Evolutionary conservation across 1,140 invertebrate species (phyloP), one percentile per base, ranked within the genome.

Genomic region (Drosophila malerkotliana): DNA sequence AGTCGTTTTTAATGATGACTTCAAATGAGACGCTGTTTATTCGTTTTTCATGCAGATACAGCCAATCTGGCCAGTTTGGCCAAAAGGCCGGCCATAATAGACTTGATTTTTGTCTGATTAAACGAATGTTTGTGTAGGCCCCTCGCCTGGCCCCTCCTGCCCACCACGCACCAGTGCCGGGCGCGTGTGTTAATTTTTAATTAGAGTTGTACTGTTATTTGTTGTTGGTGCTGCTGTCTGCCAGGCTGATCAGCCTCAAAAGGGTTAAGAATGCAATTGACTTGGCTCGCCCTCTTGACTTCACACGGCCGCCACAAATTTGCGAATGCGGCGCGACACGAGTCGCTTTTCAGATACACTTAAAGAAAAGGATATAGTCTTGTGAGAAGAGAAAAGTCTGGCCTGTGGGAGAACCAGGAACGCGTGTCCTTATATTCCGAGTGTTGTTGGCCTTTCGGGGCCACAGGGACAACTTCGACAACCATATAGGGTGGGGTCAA

Each of bases 151-250:
- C 44, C 7, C 18, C 28, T 34, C 37, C 7, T n/a, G 15, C 45
- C 7, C n/a, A n/a, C n/a, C 14, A 7, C 5, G 26, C 26, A 3
- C 5, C 34, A 15, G 18, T 30, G 10, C 9, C 34, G 10, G 32
- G 24, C 37, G 72, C 69, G 77, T 87, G 83, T 88, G 84, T 88
- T 87, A 88, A 87, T 87, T 87, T 87, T 87, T 87, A 87, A 87
- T 87, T 88, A 88, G 84, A 88, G 72, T 89, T 90, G 85, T 85
- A 90, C 80, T 81, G 85, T 85, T 85, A 90, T 89, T 85, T 85
- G 84, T 80, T 73, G 79, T 78, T 89, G 79, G 53, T 64, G 64
- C 15, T 47, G 41, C 15, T 21, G 44, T 44, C 53, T 60, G 72
- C 48, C 77, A 47, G 59, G 37, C 52, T 76, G 83, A 79, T 87